phyloP scores from a whole-genome alignment of 1,140 invertebrate species.

The Drosophila arizonae region DNA sequence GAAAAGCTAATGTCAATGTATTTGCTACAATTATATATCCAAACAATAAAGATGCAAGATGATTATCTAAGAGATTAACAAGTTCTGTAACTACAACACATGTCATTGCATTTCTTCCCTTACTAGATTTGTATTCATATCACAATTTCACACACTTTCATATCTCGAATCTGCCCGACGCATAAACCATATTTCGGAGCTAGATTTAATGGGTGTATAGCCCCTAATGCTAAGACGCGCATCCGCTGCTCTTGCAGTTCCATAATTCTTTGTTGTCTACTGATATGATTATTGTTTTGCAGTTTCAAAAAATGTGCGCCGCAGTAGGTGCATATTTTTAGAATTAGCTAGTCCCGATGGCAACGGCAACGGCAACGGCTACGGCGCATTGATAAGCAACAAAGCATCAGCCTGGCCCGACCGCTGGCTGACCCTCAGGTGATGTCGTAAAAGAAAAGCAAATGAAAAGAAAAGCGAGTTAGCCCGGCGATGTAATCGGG shows the following conservation, averaged over 20 bases:
- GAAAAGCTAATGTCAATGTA: no score
- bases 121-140: no score
- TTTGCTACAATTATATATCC: no score
- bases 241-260: conserved; percentile 17
- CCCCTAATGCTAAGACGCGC: not conserved
- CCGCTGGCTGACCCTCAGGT: conserved; percentile 39
- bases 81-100: no score
- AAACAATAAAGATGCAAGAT: no score
- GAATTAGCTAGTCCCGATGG: conserved; percentile 9
- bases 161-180: not conserved
- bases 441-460: not conserved
- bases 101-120: no score
- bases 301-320: conserved; percentile 27
- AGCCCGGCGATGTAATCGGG: not conserved
- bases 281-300: conserved; percentile 23
- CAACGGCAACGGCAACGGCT: conserved; percentile 4
- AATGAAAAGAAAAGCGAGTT: not conserved
- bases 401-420: conserved; percentile 22
- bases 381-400: conserved; percentile 33
- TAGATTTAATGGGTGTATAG: not conserved
- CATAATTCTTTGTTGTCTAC: conserved; percentile 45
- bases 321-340: conserved; percentile 23
- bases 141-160: no score
- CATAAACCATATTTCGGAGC: not conserved
- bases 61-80: no score